Conservation (phyloP, 2,113 vertebrate species). For the Mobula birostris region DNA sequence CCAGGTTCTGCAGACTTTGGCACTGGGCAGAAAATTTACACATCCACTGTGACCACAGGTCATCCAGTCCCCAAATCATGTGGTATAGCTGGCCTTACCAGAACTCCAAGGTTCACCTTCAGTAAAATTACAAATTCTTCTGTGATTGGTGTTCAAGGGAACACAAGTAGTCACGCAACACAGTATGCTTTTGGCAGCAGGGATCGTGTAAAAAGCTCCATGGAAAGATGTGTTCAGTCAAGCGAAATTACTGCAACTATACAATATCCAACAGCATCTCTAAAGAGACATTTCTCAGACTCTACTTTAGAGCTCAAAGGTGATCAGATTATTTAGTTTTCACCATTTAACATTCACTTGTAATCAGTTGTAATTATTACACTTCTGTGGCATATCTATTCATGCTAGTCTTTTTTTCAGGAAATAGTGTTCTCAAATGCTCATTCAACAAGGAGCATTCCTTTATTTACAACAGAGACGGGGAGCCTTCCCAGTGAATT, state of each 20-base stretch:
- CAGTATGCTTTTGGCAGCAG: conserved; percentile 42
- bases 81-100: conserved; percentile 41
- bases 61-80: conserved; percentile 40
- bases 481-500: background rate
- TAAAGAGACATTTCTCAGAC: conserved; percentile 68
- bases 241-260: conserved; percentile 39
- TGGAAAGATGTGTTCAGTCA: conserved; percentile 45
- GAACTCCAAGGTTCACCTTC: conserved; percentile 55
- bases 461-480: background rate
- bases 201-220: conserved; percentile 43
- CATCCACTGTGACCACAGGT: no score
- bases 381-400: background rate
- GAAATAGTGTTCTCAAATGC: background rate
- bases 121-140: conserved; percentile 49
- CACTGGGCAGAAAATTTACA: background rate
- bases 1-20: background rate
- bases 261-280: conserved; percentile 48
- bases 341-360: background rate
- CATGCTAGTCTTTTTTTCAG: background rate
- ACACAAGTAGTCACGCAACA: conserved; percentile 42
- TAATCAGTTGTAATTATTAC: background rate
- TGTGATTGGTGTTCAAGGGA: conserved; percentile 37
- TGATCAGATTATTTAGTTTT: conserved; percentile 44
- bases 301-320: conserved; percentile 64
- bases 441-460: background rate